phyloP scores from a whole-genome alignment of 2,113 vertebrate species.

The Dipodomys ordii region DNA sequence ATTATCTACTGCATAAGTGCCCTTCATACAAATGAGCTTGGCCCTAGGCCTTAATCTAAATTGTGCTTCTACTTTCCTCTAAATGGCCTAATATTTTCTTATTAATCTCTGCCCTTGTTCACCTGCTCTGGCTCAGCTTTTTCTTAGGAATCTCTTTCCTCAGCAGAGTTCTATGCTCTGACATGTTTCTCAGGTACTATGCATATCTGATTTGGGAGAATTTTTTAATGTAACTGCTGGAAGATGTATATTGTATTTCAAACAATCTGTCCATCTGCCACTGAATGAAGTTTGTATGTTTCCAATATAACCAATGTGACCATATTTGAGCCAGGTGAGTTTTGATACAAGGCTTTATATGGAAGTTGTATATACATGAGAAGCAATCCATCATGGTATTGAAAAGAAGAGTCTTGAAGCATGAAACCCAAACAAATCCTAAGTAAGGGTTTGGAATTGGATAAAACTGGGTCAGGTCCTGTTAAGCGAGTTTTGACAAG shows the following conservation, averaged over 20 bases:
- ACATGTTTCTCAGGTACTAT: slow-evolving; percentile 34
- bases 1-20: slow-evolving; percentile 69
- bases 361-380: slow-evolving; percentile 25
- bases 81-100: slow-evolving; percentile 81
- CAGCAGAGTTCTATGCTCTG: neutral
- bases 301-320: neutral
- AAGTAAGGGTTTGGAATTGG: neutral
- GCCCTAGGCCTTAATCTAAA: slow-evolving; percentile 65
- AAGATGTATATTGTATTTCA: slow-evolving; percentile 21
- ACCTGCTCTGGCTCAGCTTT: slow-evolving; percentile 66
- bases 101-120: slow-evolving; percentile 80
- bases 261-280: neutral
- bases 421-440: neutral
- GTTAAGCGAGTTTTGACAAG: neutral
- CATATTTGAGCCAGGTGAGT: slow-evolving; percentile 52
- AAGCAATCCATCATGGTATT: neutral
- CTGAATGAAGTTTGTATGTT: slow-evolving; percentile 39
- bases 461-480: neutral
- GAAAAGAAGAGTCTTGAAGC: neutral
- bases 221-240: neutral
- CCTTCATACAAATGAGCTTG: slow-evolving; percentile 74
- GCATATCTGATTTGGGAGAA: neutral
- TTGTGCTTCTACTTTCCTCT: slow-evolving; percentile 71
- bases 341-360: slow-evolving; percentile 48
- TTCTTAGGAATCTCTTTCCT: neutral